These are phyloP conservation scores for Idaea straminata DNA, from an alignment of 2,888 invertebrate genomes.

Conservation along the genomic window DNA sequence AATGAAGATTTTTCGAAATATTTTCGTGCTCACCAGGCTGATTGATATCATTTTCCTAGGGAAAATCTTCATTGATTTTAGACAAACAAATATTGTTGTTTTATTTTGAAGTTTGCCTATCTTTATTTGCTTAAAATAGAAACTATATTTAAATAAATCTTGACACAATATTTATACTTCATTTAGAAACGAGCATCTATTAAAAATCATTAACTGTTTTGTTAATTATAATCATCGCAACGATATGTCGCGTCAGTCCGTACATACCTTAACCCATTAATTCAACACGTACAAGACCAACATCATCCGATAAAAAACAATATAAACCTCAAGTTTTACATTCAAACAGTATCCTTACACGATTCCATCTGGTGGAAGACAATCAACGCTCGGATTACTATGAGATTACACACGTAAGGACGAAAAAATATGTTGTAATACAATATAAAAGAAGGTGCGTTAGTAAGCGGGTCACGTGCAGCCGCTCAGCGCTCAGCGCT, in stretches of 20 bases:
- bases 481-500: slow-evolving; percentile 9
- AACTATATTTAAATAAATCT: too few species aligned
- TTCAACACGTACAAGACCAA: neutral
- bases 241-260: neutral
- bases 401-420: slow-evolving; percentile 33
- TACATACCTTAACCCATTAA: neutral
- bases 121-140: neutral
- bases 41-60: neutral
- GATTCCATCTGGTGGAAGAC: slow-evolving; percentile 27
- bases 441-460: slow-evolving; percentile 31
- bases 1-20: neutral
- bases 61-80: neutral
- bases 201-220: too few species aligned
- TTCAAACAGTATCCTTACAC: slow-evolving; percentile 27
- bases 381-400: slow-evolving; percentile 33
- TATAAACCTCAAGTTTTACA: slow-evolving; percentile 32
- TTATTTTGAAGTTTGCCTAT: neutral
- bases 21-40: neutral
- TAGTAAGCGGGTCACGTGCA: slow-evolving; percentile 33
- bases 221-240: neutral
- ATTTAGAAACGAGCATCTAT: too few species aligned
- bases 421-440: slow-evolving; percentile 38
- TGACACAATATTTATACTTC: too few species aligned
- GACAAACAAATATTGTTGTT: neutral
- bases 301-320: slow-evolving; percentile 21